Base-by-base conservation (phyloP, 92 coral and sea anemone species). In the Epizoanthus ramosus region DNA sequence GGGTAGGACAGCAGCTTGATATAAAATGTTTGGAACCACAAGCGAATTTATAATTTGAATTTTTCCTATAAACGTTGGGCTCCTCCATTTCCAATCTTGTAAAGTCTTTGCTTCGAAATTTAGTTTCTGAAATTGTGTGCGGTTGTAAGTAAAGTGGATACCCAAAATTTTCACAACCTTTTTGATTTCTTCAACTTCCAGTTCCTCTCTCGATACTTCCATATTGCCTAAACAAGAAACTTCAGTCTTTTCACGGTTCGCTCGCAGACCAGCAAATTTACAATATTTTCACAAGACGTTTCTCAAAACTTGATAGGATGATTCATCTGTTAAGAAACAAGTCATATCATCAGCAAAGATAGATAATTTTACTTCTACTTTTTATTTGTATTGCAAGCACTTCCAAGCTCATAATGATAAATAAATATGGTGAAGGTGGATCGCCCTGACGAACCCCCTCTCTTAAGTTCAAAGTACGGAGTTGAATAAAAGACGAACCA, bases 381-480 rank as follows among this genome's bases (percentile, higher is more conserved):
- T 65, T 24, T 65, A 80, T 22, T 5, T 67, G 66, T 39, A 80
- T 65, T 50, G 75, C 85, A 43, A 80, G 75, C 3, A 80, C 54
- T 43, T 85, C 74, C 24, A 85, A 61, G 18, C 25, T 63, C n/a
- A n/a, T n/a, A 25, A 85, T 74, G n/a, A 75, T 76, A 35, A 85
- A 76, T 5, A 63, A 39, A 52, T 28, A 74, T 14, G 76, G 73
- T 52, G 88, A 85, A 7, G 75, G 75, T 14, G 88, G 84, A 67
- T 85, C 88, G 24, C 88, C 75, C 58, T 85, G 88, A 6, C 84
- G 83, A 45, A 85, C 63, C 80, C 56, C 53, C 77, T 56, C 22
- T 60, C 23, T 8, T 85, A 15, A n/a, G 77, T 28, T 28, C 31
- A 75, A 5, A 57, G 68, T 15, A 43, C 8, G 75, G 85, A 5